phyloP scores from a whole-genome alignment of 2,797 vertebrate species.

The Eutrigla gurnardus region DNA sequence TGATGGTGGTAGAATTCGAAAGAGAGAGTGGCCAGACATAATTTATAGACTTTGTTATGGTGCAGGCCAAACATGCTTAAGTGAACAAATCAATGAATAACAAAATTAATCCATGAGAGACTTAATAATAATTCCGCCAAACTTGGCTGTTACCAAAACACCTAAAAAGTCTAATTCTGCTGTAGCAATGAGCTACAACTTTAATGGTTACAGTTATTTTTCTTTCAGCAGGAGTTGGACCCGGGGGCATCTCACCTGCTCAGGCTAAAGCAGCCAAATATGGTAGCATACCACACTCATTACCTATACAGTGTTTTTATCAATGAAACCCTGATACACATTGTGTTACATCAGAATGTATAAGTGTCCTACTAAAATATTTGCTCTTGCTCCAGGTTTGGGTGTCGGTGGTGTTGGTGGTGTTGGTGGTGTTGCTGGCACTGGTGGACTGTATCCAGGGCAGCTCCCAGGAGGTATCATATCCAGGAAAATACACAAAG shows the following conservation, averaged over 20 bases:
- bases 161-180: background rate
- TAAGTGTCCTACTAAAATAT: background rate
- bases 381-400: conserved; percentile 47
- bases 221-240: conserved; percentile 76
- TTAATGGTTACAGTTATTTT: background rate
- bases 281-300: conserved; percentile 38
- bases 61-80: background rate
- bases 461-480: too few relatives aligned
- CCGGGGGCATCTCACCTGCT: background rate
- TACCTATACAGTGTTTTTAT: background rate
- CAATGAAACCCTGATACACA: background rate
- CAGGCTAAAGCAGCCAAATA: conserved; percentile 1
- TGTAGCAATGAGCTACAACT: background rate
- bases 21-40: background rate
- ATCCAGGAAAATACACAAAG: too few relatives aligned
- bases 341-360: background rate
- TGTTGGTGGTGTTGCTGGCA: too few relatives aligned
- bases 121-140: background rate
- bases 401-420: background rate
- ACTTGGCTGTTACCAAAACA: background rate
- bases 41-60: background rate
- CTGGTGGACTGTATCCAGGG: too few relatives aligned
- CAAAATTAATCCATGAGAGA: background rate
- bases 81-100: background rate
- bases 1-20: background rate